Evolutionary conservation across 2,797 vertebrate species (phyloP).

Genomic region (Tiaroga cobitis): DNA sequence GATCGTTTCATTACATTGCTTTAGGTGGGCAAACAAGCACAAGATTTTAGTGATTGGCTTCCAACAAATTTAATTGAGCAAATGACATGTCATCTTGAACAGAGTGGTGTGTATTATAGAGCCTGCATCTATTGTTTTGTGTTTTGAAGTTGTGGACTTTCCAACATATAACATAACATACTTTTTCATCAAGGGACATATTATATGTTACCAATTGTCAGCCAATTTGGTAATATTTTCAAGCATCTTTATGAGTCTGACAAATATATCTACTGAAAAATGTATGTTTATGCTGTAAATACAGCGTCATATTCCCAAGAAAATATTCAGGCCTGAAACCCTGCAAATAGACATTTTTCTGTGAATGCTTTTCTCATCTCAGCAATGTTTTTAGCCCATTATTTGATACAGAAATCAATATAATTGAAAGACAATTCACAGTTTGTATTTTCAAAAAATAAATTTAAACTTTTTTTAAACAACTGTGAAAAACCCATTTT

Average conservation of each 20-base stretch:
- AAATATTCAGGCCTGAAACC: conserved; percentile 12
- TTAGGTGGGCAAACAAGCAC: conserved; percentile 20
- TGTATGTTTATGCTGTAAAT: neutral
- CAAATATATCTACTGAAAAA: conserved; percentile 3
- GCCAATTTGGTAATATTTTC: neutral
- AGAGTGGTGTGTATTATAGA: conserved; percentile 15
- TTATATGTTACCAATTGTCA: conserved; percentile 14
- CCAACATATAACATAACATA: conserved; percentile 1
- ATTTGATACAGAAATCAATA: conserved; percentile 22
- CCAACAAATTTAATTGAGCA: conserved; percentile 42
- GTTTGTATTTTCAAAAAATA: conserved; percentile 27
- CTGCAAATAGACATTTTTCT: neutral
- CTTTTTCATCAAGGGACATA: neutral
- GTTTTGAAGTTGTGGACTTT: conserved; percentile 23
- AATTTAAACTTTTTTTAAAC: neutral
- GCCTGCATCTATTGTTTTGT: neutral
- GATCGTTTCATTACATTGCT: conserved; percentile 21
- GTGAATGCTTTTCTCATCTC: neutral
- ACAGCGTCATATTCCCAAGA: neutral
- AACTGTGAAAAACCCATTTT: conserved; percentile 29
- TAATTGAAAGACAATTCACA: conserved; percentile 44
- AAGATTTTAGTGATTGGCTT: conserved; percentile 37
- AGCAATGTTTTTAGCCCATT: neutral
- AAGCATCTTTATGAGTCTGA: conserved; percentile 4
- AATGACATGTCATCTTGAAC: conserved; percentile 39